Evolutionary conservation across 2,888 invertebrate species (phyloP).

Genomic region (Mythimna pallens): DNA sequence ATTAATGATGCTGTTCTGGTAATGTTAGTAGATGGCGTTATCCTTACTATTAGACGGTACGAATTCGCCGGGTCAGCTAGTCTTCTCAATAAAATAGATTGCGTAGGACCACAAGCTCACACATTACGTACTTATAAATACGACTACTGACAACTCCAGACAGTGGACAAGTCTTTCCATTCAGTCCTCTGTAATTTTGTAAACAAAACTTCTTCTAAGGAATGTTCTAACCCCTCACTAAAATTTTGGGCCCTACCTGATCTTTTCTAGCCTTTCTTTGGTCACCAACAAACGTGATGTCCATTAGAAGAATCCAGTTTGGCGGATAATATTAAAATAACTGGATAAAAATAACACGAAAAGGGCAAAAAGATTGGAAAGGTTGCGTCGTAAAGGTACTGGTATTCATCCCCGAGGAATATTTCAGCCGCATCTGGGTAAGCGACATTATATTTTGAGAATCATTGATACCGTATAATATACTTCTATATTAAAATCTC

Average conservation of each 20-base stretch:
- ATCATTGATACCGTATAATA: conserved; percentile 26
- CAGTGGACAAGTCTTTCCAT: background rate
- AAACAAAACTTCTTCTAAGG: background rate
- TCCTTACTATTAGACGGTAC: too few species aligned
- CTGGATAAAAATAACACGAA: conserved; percentile 56
- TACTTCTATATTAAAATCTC: conserved; percentile 12
- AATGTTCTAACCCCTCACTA: background rate
- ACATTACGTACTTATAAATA: background rate
- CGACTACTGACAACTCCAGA: background rate
- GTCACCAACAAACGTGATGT: conserved; percentile 2
- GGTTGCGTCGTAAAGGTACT: conserved; percentile 55
- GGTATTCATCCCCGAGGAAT: conserved; percentile 52
- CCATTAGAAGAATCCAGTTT: conserved; percentile 43
- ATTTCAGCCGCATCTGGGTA: conserved; percentile 34
- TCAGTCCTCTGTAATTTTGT: background rate
- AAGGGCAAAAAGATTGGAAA: conserved; percentile 55
- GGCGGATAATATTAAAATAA: conserved; percentile 58
- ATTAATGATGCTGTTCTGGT: too few species aligned
- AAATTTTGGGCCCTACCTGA: background rate
- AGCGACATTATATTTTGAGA: conserved; percentile 40
- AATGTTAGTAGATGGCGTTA: too few species aligned
- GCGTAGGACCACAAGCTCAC: background rate
- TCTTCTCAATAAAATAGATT: background rate
- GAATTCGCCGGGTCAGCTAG: too few species aligned
- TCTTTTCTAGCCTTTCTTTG: conserved; percentile 7